Percentiles rank a stretch among this genome's conserved stretches.
Conservation (phyloP, 2,888 invertebrate genomes). For the Schrankia costaestrigalis region DNA sequence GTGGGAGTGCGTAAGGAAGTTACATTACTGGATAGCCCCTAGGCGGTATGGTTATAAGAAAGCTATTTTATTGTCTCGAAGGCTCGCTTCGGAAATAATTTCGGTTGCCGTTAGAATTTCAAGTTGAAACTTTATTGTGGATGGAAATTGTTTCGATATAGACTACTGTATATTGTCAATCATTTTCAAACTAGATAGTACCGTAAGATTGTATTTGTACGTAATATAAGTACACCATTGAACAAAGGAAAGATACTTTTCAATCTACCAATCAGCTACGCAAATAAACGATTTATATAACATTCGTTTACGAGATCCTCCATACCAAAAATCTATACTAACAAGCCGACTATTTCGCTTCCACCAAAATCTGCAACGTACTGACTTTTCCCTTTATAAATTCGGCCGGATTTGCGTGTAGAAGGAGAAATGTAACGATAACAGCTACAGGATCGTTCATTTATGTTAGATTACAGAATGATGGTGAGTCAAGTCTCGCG, state of each 20-base stretch:
- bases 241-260: constrained; percentile 58
- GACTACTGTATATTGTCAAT: constrained; percentile 42
- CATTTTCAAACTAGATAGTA: constrained; percentile 25
- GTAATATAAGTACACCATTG: constrained; percentile 27
- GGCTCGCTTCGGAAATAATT: constrained; percentile 55
- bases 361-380: constrained; percentile 57
- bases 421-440: constrained; percentile 66
- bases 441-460: constrained; percentile 64
- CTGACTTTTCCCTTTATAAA: constrained; percentile 55
- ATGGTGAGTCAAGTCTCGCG: constrained; percentile 52
- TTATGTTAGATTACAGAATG: constrained; percentile 55
- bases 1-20: constrained; percentile 48
- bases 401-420: constrained; percentile 60
- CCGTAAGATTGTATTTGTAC: constrained; percentile 19
- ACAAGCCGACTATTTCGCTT: constrained; percentile 48
- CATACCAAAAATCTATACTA: constrained; percentile 44
- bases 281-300: constrained; percentile 69
- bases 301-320: constrained; percentile 55
- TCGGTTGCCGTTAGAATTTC: constrained; percentile 51
- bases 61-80: constrained; percentile 60
- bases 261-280: constrained; percentile 68
- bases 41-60: constrained; percentile 57
- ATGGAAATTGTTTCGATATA: constrained; percentile 48
- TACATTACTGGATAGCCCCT: constrained; percentile 49
- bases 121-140: constrained; percentile 53